Percentiles rank a stretch among this genome's conserved stretches.
Conservation (phyloP, 2,113 vertebrate genomes). For the Tinamus guttatus region DNA sequence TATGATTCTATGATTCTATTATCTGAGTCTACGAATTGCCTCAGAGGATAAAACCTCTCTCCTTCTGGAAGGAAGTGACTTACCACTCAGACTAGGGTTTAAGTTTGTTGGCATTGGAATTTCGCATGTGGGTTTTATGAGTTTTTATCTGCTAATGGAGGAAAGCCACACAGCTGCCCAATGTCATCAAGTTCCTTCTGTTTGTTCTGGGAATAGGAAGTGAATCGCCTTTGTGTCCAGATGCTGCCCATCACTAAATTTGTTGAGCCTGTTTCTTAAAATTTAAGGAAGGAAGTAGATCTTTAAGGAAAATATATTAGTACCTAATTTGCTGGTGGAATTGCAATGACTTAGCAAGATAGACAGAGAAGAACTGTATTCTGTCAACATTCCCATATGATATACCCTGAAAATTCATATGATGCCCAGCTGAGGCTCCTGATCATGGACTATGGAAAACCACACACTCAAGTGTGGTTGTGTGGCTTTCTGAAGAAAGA, state of each 20-base stretch:
- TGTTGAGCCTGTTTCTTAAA: not conserved
- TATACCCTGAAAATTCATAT: not conserved
- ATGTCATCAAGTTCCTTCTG: not conserved
- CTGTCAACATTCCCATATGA: fast-evolving
- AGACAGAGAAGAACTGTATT: not conserved
- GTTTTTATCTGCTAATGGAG: not conserved
- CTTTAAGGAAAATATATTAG: not conserved
- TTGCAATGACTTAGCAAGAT: not conserved
- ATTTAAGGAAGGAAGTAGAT: not conserved
- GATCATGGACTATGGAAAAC: fast-evolving
- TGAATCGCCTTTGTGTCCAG: not conserved
- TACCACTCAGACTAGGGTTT: not conserved
- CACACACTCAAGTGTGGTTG: not conserved
- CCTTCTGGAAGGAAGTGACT: not conserved
- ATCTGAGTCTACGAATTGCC: not conserved
- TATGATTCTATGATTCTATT: too few species aligned
- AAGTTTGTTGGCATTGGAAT: not conserved
- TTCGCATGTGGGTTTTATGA: not conserved
- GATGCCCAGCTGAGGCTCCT: not conserved
- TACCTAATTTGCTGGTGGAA: not conserved
- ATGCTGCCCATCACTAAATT: not conserved
- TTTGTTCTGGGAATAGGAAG: not conserved
- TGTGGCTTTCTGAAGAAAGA: not conserved
- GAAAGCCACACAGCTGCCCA: not conserved
- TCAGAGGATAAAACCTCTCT: not conserved